Base-by-base conservation (phyloP, 2,113 vertebrate species). In the Prochilodus magdalenae region DNA sequence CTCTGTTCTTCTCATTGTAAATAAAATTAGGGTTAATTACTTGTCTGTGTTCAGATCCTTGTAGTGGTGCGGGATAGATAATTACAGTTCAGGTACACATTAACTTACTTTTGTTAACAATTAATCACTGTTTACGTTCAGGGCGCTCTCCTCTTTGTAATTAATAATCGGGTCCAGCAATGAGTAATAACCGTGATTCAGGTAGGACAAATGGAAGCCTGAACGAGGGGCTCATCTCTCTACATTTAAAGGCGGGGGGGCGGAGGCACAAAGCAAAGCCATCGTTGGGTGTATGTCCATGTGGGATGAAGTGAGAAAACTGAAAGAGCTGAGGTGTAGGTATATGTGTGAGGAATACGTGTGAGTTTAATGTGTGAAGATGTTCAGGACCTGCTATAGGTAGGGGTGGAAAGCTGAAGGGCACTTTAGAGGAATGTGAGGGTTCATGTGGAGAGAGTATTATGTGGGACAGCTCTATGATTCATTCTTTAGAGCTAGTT, bases 101-200 rank as follows among this genome's bases (percentile, higher is more conserved):
- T 94, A 94, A 94, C 94, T 93, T 92, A 93, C 91, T 92, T 93
- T 94, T 93, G 94, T 94, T 94, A 93, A 93, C 89, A 91, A 94
- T 94, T 94, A 94, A 94, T 95, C 93, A 94, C 90, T 94, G 93
- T 93, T 94, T 93, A 93, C 90, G 86, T 92, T 90, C 90, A 87
- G 88, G 89, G 87, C 86, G 85, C 86, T 89, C 88, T 84, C 80
- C 36, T 88, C 84, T 90, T 92, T 92, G 93, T 93, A 94, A 94
- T 94, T 94, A 93, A 95, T 94, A 92, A 94, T 94, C 91, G 84
- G 88, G 83, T 87, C 88, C 84, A 89, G 92, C 90, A 93, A 93
- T 92, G 91, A 93, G 89, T 94, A 93, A 94, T 94, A 90, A 90
- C 90, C 73, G 73, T 84, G 85, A 83, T 89, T 87, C 84, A 91